These are phyloP conservation scores for Meloidogyne exigua DNA, from an alignment of 1,140 invertebrate species.

Conservation along the genomic window DNA sequence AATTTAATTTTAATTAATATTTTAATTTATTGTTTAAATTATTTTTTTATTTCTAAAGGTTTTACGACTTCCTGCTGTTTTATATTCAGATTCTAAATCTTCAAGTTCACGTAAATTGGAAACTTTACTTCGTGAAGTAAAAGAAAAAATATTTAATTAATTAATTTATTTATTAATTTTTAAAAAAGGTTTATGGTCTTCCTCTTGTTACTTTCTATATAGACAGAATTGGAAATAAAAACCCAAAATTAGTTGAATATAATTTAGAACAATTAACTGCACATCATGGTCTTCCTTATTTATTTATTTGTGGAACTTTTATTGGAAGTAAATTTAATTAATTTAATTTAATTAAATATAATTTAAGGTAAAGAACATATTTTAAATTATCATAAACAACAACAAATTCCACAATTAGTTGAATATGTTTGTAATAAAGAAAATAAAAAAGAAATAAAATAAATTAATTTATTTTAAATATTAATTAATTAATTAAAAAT, in stretches of 20 bases:
- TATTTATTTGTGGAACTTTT: slow-evolving; percentile 64
- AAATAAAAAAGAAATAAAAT: neutral
- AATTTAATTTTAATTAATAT: slow-evolving; percentile 8
- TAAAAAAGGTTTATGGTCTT: slow-evolving; percentile 57
- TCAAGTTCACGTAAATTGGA: slow-evolving; percentile 46
- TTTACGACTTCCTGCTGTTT: slow-evolving; percentile 59
- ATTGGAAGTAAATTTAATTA: slow-evolving; percentile 56
- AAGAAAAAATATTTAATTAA: neutral
- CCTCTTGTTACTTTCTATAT: slow-evolving; percentile 63
- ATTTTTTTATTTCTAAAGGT: slow-evolving; percentile 46
- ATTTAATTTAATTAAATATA: neutral
- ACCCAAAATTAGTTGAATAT: slow-evolving; percentile 48
- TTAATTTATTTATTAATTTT: neutral
- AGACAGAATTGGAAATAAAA: slow-evolving; percentile 55
- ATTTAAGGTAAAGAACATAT: slow-evolving; percentile 56
- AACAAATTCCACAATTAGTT: slow-evolving; percentile 51
- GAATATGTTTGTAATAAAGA: slow-evolving; percentile 55
- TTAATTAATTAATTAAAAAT: too few species aligned
- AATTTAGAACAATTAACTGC: slow-evolving; percentile 59
- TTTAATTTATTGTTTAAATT: neutral
- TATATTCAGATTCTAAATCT: slow-evolving; percentile 57
- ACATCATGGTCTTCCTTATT: slow-evolving; percentile 58
- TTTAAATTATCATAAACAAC: slow-evolving; percentile 58
- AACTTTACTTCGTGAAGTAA: slow-evolving; percentile 53
- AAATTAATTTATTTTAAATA: neutral